Evolutionary conservation across 1,140 invertebrate genomes (phyloP), one percentile per base, ranked within the genome.

Genomic region (Grapholita molesta): DNA sequence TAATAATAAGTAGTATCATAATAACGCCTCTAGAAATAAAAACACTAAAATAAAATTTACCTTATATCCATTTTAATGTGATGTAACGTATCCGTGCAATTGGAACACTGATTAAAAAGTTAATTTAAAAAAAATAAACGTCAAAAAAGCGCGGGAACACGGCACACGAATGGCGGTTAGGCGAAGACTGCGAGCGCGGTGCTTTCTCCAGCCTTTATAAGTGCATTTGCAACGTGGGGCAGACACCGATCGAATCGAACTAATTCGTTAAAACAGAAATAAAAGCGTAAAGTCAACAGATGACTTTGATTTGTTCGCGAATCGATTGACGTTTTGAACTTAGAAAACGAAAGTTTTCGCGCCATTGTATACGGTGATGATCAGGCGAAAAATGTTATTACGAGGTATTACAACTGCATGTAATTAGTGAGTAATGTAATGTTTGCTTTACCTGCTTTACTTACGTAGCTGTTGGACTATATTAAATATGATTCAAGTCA

Each of bases 191-290:
- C 83, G 82, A 80, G 82, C 67, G 55, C 79, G 66, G 76, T 76
- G 86, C 88, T 90, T 90, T 90, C 88, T 88, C 88, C 82, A 23
- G 71, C 70, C 85, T 89, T 88, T 90, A 90, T 90, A 90, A 88
- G 80, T 85, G 85, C 82, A 76, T 57, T 65, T 53, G 72, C 67
- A 53, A 61, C 70, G 79, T 82, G 83, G 83, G 85, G 75, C 65
- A 77, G 75, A 86, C 83, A 88, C 78, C 70, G 71, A 77, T 80
- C 85, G 85, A 86, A 85, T 81, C 78, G 77, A 85, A 85, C 80
- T 69, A 86, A 86, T 84, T 85, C 74, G 79, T 80, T 84, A 83
- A 85, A 84, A 85, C 74, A 78, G 67, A 70, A 74, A 74, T 57
- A 68, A 71, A 75, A 57, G 25, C n/a, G 55, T 61, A 30, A 61